These are phyloP conservation scores for Agrilus biguttatus DNA, from an alignment of 2,888 invertebrate species.

Conservation along the genomic window DNA sequence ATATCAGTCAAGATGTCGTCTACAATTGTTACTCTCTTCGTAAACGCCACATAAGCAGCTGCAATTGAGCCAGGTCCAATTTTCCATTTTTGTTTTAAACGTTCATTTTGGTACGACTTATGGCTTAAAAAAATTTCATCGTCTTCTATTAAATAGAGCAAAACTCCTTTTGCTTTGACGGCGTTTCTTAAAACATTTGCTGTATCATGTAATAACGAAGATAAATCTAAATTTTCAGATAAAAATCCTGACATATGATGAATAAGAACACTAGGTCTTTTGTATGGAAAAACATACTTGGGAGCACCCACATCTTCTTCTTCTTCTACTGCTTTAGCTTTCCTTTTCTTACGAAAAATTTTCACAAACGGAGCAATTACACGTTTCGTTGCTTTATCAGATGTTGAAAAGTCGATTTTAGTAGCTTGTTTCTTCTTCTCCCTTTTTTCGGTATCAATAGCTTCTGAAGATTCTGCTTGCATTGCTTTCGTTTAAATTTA, in stretches of 20 bases:
- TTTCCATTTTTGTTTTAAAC: conserved; percentile 42
- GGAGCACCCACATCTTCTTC: conserved; percentile 19
- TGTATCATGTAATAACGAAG: conserved; percentile 40
- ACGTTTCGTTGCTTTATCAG: conserved; percentile 40
- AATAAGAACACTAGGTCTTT: conserved; percentile 25
- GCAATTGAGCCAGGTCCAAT: conserved; percentile 39
- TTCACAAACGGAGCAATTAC: conserved; percentile 43
- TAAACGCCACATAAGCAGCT: conserved; percentile 41
- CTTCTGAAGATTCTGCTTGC: too few relatives aligned
- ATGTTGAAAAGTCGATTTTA: conserved; percentile 24
- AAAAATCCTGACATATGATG: conserved; percentile 31
- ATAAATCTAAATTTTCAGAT: conserved; percentile 41
- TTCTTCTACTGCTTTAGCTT: conserved; percentile 12
- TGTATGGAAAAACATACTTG: conserved; percentile 23
- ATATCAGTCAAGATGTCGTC: conserved; percentile 41
- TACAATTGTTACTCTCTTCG: conserved; percentile 39
- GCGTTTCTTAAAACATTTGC: conserved; percentile 40
- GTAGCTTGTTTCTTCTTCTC: too few relatives aligned
- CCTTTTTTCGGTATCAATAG: too few relatives aligned
- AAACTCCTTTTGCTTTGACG: conserved; percentile 39
- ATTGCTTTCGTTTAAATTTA: too few relatives aligned
- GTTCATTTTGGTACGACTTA: conserved; percentile 32
- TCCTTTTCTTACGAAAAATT: conserved; percentile 22
- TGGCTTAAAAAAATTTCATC: conserved; percentile 42
- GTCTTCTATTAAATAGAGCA: conserved; percentile 13